phyloP scores from a whole-genome alignment of 2,113 vertebrate species.

The Lichenostomus cassidix region DNA sequence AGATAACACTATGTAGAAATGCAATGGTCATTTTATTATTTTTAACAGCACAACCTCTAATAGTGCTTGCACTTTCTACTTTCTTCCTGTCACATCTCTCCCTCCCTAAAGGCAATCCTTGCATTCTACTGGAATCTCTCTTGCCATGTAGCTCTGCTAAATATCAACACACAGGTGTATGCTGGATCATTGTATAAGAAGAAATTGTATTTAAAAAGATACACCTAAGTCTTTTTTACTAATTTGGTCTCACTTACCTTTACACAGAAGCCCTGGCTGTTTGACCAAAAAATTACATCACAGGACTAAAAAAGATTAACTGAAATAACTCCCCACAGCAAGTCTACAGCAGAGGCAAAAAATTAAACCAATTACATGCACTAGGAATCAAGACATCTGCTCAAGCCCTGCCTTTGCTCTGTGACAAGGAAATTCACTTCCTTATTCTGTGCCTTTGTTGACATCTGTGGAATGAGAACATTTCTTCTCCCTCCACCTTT shows the following conservation, averaged over 20 bases:
- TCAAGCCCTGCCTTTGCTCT: slow-evolving; percentile 22
- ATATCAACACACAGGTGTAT: neutral
- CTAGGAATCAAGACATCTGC: slow-evolving; percentile 1
- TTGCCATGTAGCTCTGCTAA: neutral
- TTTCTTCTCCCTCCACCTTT: slow-evolving; percentile 13
- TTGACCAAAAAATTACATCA: neutral
- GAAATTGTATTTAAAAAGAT: neutral
- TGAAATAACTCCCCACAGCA: neutral
- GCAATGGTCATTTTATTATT: neutral
- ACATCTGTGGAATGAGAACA: neutral
- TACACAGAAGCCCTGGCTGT: neutral
- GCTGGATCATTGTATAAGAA: neutral
- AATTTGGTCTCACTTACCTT: neutral
- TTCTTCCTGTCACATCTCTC: neutral
- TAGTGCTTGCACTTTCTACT: neutral
- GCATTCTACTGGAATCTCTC: neutral
- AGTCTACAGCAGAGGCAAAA: slow-evolving; percentile 11
- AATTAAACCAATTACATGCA: neutral
- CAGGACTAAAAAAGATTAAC: neutral
- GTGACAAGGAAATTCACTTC: neutral
- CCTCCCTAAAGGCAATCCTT: neutral
- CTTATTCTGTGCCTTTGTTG: slow-evolving; percentile 9
- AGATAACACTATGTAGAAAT: neutral
- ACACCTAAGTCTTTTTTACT: neutral
- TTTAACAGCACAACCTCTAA: neutral